Percentiles rank a stretch among this genome's conserved stretches.
These are phyloP conservation scores for Lepilemur septentrionalis DNA, from an alignment of 2,797 vertebrate genomes.

Conservation along the genomic window DNA sequence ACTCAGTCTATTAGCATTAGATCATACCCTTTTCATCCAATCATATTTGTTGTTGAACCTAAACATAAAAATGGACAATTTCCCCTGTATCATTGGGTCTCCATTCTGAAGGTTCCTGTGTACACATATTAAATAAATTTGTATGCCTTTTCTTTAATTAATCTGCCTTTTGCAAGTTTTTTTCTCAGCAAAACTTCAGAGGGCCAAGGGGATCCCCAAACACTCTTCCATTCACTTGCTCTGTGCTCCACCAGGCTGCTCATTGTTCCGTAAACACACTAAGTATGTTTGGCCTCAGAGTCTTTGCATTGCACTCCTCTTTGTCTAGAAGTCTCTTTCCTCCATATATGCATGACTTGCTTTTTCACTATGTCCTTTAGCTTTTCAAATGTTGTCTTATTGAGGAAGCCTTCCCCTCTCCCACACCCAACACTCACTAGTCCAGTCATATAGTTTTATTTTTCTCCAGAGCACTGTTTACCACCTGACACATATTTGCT, in stretches of 20 bases:
- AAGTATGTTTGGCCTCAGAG: neutral
- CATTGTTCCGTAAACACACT: neutral
- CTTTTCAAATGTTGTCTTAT: neutral
- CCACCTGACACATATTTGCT: neutral
- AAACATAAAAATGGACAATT: neutral
- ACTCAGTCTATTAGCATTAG: neutral
- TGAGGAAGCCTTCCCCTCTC: neutral
- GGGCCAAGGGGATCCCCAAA: neutral
- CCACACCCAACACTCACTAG: neutral
- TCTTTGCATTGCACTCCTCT: neutral
- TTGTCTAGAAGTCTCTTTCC: neutral
- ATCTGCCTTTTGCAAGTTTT: neutral
- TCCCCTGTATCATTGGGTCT: neutral
- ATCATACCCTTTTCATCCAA: neutral
- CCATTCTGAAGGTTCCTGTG: neutral
- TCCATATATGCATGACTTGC: neutral
- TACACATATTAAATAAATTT: neutral
- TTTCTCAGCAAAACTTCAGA: neutral
- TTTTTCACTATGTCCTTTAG: neutral
- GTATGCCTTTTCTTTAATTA: neutral
- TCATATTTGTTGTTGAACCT: neutral
- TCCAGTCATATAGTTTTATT: neutral
- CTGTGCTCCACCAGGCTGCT: accelerated
- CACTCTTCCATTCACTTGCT: neutral
- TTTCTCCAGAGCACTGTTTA: neutral